Conservation (phyloP, 2,797 vertebrate genomes). For the Cygnus olor region DNA sequence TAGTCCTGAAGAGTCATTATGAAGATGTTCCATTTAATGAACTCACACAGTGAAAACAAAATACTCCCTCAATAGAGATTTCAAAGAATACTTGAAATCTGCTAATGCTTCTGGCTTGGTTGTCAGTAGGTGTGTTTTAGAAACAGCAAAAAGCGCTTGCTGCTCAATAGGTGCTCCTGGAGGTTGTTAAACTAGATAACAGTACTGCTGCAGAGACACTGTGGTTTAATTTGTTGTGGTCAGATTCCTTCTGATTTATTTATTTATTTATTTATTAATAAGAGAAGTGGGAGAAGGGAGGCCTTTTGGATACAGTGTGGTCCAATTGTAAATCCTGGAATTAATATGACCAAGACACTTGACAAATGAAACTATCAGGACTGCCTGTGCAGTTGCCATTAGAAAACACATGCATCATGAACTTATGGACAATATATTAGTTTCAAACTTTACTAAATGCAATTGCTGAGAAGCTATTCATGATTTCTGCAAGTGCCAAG, state of each 20-base stretch:
- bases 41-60: conserved; percentile 14
- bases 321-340: conserved; percentile 38
- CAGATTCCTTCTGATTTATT: not conserved
- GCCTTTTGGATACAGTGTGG: not conserved
- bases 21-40: conserved; percentile 32
- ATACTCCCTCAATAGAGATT: conserved; percentile 21
- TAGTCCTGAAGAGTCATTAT: conserved; percentile 44
- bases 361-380: not conserved
- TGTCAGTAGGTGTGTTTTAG: not conserved
- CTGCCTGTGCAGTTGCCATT: not conserved
- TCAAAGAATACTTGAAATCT: conserved; percentile 2
- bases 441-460: conserved; percentile 8
- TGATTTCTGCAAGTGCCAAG: not conserved
- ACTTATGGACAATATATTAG: not conserved
- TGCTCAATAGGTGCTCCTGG: not conserved
- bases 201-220: not conserved
- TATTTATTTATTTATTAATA: not conserved
- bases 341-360: not conserved
- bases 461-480: not conserved
- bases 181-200: not conserved
- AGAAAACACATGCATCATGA: not conserved
- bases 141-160: not conserved
- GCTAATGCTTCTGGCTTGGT: not conserved
- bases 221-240: not conserved
- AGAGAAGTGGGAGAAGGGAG: not conserved